Evolutionary conservation across 2,888 invertebrate genomes (phyloP).

Genomic region (Leptopterna dolabrata): DNA sequence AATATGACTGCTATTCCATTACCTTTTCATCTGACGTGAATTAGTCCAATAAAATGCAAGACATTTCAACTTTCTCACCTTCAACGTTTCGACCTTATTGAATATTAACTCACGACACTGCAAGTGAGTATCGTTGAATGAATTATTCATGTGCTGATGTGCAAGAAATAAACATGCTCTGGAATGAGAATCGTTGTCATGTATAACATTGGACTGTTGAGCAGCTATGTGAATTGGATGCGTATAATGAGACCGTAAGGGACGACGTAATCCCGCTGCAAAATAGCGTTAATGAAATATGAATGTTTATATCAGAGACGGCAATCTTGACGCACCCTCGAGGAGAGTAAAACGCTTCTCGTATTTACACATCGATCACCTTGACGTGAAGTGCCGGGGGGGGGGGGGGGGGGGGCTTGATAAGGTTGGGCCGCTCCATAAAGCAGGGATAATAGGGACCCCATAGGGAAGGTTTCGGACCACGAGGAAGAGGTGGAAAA

Average conservation of each 20-base stretch:
- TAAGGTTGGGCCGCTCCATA: constrained; percentile 42
- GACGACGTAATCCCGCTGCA: background rate
- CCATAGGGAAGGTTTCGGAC: constrained; percentile 1
- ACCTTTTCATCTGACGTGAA: too few species aligned
- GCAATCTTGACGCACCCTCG: constrained; percentile 36
- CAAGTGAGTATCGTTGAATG: too few species aligned
- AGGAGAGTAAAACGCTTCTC: constrained; percentile 8
- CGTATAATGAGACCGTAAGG: background rate
- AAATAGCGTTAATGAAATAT: constrained; percentile 21
- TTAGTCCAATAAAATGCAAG: too few species aligned
- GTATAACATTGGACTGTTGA: background rate
- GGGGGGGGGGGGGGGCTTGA: background rate
- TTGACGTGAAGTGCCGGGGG: background rate
- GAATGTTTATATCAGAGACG: constrained; percentile 14
- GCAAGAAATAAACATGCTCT: too few species aligned
- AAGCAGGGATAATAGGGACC: constrained; percentile 42
- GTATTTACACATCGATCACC: constrained; percentile 46
- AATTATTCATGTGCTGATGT: too few species aligned
- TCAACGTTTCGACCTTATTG: too few species aligned
- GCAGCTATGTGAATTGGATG: background rate
- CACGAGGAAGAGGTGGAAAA: background rate
- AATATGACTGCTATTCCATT: too few species aligned
- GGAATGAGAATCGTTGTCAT: background rate
- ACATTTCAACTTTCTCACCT: too few species aligned
- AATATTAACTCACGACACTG: too few species aligned